Conservation (phyloP, 2,113 vertebrate species). For the Aphelocoma coerulescens region DNA sequence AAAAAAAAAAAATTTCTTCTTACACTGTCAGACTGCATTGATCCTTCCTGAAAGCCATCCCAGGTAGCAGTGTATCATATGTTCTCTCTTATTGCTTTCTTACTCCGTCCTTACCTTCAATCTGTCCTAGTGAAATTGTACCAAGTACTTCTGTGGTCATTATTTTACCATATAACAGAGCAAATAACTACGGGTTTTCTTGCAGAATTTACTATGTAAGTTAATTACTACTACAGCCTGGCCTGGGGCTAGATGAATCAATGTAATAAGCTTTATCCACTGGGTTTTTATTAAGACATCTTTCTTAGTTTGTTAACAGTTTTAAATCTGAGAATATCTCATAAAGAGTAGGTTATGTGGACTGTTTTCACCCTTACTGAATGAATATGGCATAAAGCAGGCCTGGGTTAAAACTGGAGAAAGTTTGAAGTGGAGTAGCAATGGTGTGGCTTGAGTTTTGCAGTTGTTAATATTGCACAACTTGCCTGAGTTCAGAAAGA, state of each 20-base stretch:
- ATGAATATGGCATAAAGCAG: neutral
- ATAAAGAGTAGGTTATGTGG: neutral
- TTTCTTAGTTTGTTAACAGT: neutral
- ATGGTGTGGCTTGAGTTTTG: neutral
- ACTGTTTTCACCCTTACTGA: neutral
- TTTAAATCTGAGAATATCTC: neutral
- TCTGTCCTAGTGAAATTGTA: neutral
- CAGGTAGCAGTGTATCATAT: neutral
- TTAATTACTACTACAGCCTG: neutral
- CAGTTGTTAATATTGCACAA: neutral
- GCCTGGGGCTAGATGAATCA: neutral
- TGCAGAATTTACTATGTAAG: neutral
- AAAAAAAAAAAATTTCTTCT: neutral
- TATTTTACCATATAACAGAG: neutral
- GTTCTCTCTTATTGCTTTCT: neutral
- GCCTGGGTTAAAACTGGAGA: neutral
- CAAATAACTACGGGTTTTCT: neutral
- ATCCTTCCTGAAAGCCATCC: neutral
- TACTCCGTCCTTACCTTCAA: neutral
- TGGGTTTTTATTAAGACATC: neutral
- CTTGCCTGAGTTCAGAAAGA: neutral
- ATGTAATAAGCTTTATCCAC: neutral
- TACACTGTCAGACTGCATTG: neutral
- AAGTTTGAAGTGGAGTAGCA: neutral
- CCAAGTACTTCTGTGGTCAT: neutral